A percentile compares a stretch with the other conserved stretches of the same genome.
Conservation (phyloP, 1,140 invertebrate species). For the Centruroides vittatus region DNA sequence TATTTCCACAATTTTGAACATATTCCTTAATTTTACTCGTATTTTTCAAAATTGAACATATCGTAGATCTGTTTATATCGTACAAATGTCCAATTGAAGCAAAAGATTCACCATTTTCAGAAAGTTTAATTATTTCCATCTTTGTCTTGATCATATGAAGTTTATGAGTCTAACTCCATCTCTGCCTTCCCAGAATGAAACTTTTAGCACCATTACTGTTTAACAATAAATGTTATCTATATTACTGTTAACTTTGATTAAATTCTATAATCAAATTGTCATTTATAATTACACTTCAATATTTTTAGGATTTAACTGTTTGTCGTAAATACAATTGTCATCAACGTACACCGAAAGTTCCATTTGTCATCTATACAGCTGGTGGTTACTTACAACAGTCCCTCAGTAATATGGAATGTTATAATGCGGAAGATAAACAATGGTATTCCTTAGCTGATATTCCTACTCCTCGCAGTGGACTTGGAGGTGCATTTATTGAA, state of each 20-base stretch:
- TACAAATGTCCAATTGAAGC: too few relatives aligned
- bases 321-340: conserved; percentile 66
- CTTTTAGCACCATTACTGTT: too few relatives aligned
- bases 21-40: too few relatives aligned
- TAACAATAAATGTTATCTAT: too few relatives aligned
- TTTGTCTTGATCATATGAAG: too few relatives aligned
- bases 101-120: too few relatives aligned
- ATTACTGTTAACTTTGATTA: neutral
- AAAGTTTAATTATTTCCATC: too few relatives aligned
- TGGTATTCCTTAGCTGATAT: conserved; percentile 65
- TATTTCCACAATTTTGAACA: too few relatives aligned
- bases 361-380: conserved; percentile 72
- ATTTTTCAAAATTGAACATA: too few relatives aligned
- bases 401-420: conserved; percentile 69
- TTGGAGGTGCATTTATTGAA: conserved; percentile 63
- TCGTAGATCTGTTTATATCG: too few relatives aligned
- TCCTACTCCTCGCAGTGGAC: conserved; percentile 65
- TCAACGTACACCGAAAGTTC: conserved; percentile 67
- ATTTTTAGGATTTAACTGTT: conserved; percentile 52
- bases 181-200: too few relatives aligned
- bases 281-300: neutral
- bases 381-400: conserved; percentile 77
- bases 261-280: neutral
- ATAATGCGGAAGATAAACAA: conserved; percentile 64
- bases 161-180: too few relatives aligned